phyloP scores from a whole-genome alignment of 64 coral and sea anemone species.

The Hydrozoanthus tunicans region DNA sequence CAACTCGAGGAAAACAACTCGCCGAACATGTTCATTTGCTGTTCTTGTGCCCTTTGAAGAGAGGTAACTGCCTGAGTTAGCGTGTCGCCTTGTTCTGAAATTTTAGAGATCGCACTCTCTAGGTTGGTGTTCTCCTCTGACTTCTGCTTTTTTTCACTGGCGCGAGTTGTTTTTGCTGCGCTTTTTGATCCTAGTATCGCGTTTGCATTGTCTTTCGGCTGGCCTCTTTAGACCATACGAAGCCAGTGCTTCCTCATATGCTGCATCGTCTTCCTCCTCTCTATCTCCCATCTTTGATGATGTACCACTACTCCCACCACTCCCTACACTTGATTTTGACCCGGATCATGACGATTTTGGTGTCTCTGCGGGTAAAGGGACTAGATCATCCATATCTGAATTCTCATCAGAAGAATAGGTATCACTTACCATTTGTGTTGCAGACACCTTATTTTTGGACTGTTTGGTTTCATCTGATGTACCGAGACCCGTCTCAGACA shows the following conservation, averaged over 20 bases:
- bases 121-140: not conserved
- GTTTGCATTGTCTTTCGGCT: not conserved
- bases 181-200: no score
- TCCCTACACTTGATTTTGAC: constrained; percentile 40
- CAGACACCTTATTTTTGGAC: constrained; percentile 31
- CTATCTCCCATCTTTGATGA: not conserved
- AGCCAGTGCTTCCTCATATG: not conserved
- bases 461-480: constrained; percentile 22
- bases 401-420: constrained; percentile 25
- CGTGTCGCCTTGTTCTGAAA: constrained; percentile 12
- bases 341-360: constrained; percentile 27
- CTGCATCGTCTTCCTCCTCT: not conserved
- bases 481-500: constrained; percentile 7
- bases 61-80: not conserved
- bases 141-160: not conserved
- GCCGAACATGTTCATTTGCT: constrained; percentile 17
- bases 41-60: constrained; percentile 1
- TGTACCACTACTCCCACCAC: not conserved
- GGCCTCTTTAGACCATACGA: not conserved
- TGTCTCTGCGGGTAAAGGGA: constrained; percentile 28
- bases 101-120: constrained; percentile 4
- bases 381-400: not conserved
- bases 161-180: not conserved
- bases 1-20: not conserved
- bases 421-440: constrained; percentile 15